Conservation (phyloP, 2,888 invertebrate genomes). For the Diarsia brunnea region DNA sequence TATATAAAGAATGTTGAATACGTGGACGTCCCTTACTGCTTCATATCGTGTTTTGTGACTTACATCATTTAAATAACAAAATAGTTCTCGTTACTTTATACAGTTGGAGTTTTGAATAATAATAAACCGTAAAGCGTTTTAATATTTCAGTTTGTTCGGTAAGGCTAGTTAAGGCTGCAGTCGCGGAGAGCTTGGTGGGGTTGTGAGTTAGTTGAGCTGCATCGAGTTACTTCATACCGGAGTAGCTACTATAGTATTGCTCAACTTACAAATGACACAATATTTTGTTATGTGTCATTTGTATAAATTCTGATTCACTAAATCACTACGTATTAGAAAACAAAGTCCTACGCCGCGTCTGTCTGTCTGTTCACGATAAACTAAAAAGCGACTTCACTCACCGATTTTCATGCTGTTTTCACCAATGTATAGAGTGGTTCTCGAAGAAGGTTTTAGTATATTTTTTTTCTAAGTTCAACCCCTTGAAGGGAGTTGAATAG, state of each 20-base stretch:
- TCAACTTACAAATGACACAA: neutral
- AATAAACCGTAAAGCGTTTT: neutral
- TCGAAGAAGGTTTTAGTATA: no score
- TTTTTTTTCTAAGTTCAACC: no score
- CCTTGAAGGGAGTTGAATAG: no score
- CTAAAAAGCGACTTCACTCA: no score
- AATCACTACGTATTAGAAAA: no score
- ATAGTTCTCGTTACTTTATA: neutral
- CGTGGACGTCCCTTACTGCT: neutral
- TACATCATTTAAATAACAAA: neutral
- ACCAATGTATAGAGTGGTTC: no score
- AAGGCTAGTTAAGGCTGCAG: slow-evolving; percentile 1
- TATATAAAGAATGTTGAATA: neutral
- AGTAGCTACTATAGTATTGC: neutral
- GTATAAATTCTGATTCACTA: no score
- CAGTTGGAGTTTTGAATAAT: neutral
- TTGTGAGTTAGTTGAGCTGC: slow-evolving; percentile 13
- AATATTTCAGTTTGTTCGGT: neutral
- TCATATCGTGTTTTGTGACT: neutral
- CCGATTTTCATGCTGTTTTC: no score
- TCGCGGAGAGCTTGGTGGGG: neutral
- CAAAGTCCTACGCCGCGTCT: no score
- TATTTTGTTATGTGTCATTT: neutral
- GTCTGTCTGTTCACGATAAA: no score
- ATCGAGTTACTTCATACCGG: neutral